Evolutionary conservation across 2,888 invertebrate species (phyloP), one percentile per base, ranked within the genome.

Genomic region (Sarcophaga rosellei): DNA sequence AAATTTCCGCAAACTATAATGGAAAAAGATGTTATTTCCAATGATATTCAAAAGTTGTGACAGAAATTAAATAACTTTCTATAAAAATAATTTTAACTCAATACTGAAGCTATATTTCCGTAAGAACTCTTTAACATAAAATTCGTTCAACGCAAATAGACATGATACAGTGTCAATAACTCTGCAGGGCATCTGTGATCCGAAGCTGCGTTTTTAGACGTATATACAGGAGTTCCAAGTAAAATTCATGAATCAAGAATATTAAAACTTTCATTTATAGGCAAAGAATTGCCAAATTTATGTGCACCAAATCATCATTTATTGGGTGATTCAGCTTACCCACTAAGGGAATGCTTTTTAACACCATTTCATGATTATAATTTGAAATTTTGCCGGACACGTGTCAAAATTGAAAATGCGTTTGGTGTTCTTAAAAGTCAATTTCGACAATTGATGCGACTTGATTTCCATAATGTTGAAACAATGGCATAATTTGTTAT

Each of bases 161-260:
- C 76, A 87, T 53, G 84, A 86, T 47, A 44, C 66, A 6, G 23
- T 75, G 45, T 86, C 81, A 6, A 23, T 90, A 20, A 90, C 89
- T 8, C 74, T 91, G 47, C 91, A 91, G 83, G 90, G 88, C 17
- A 90, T 91, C 59, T 92, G 90, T 79, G 89, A 91, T 82, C 20
- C 81, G 2, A 88, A 89, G 8, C 88, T 86, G 79, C 25, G 25
- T 25, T 25, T 25, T 25, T 4, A 25, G 81, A 90, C 85, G 88
- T 90, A 10, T 91, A 88, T 84, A 89, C 89, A 25, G 90, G 91
- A 8, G 45, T 84, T 1, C 89, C 90, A 8, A 88, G 89, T 44
- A 91, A 91, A 88, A 89, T 91, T 15, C 90, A 91, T 81, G 47
- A 11, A 10, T 47, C 47, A 47, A 10, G 47, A 2, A 47, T 47